Evolutionary conservation across 2,797 vertebrate species (phyloP).

Genomic region (Xiphophorus birchmanni): DNA sequence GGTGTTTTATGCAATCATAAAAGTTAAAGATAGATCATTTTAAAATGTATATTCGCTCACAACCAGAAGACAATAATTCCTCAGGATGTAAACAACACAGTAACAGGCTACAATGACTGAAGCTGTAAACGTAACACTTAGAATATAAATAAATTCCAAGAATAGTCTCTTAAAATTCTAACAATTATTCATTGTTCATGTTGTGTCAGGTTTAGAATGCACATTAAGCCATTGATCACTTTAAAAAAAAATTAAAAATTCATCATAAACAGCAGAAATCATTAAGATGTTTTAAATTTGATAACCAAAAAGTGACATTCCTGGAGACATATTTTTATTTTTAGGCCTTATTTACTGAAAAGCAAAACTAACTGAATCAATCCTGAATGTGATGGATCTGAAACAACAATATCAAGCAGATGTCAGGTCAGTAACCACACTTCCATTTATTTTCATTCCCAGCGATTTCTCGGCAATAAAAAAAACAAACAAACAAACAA

Average conservation of each 20-base stretch:
- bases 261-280: background rate
- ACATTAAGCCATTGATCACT: background rate
- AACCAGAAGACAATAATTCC: background rate
- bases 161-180: background rate
- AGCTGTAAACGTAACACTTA: background rate
- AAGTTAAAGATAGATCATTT: background rate
- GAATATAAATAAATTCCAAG: background rate
- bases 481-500: slow-evolving; percentile 28
- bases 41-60: background rate
- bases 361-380: slow-evolving; percentile 44
- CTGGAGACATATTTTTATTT: background rate
- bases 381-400: slow-evolving; percentile 20
- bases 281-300: background rate
- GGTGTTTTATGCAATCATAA: background rate
- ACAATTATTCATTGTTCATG: background rate
- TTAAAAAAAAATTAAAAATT: background rate
- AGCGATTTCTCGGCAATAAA: slow-evolving; percentile 53
- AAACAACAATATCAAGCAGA: slow-evolving; percentile 23
- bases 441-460: slow-evolving; percentile 48
- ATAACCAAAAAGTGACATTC: background rate
- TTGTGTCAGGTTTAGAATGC: background rate
- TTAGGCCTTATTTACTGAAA: slow-evolving; percentile 11
- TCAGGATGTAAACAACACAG: background rate
- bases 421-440: slow-evolving; percentile 41
- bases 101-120: background rate